Base-by-base conservation (phyloP, 2,888 invertebrate genomes). In the Rotaria sp. region DNA sequence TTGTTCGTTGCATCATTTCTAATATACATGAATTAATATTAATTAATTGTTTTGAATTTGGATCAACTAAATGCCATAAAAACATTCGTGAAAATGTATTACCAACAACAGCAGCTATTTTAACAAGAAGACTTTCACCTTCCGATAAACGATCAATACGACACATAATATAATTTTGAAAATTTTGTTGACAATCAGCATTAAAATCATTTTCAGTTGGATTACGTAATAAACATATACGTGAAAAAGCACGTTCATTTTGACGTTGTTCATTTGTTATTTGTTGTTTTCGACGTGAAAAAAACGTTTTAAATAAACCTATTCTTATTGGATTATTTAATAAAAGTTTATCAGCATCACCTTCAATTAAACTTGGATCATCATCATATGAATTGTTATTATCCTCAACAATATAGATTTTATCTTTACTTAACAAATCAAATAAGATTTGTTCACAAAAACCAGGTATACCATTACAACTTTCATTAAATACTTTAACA, bases 121-220 rank as follows among this genome's bases (percentile, higher is more conserved):
- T 80, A n/a, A 45, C 41, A 8, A 80, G 45, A 15, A 80, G 45
- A 45, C n/a, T 80, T 80, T 80, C 80, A 45, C 80, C 45, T 45
- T 80, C 80, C 4, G 80, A 80, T 80, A 80, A 80, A 11, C 80
- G 80, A 80, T 80, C 80, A n/a, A 80, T 80, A n/a, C 80, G 80
- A 45, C 80, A 80, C 45, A 80, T 41, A 26, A 80, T 80, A 45
- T 80, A 80, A 45, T 80, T 45, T 80, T 80, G 80, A 80, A 80
- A 80, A 80, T 80, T 45, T 80, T 80, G 80, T 80, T 80, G 45
- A n/a, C 41, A 45, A 80, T 80, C 80, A 45, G 41, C 26, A 45
- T 80, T 45, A 45, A 80, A 45, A 41, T 41, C 45, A 13, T 80
- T 45, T 35, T 38, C 67, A 3, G 13, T 35, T 4, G 26, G 41